Evolutionary conservation across 2,113 vertebrate species (phyloP).

Genomic region (Nannobrachium achirus): DNA sequence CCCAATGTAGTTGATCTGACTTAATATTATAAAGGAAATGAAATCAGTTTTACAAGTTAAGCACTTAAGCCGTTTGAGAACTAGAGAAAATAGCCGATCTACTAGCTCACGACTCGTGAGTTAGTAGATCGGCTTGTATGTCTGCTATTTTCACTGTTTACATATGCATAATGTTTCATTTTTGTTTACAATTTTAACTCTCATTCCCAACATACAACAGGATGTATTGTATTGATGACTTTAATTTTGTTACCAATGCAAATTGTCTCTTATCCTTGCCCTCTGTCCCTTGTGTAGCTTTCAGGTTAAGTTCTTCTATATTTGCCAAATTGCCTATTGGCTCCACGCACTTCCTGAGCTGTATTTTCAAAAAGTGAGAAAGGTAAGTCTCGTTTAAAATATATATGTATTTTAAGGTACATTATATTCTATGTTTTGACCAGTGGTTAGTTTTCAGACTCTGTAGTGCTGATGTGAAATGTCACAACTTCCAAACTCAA

Average conservation of each 20-base stretch:
- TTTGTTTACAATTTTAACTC: neutral
- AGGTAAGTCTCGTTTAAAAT: conserved; percentile 70
- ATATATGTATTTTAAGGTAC: neutral
- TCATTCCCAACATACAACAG: neutral
- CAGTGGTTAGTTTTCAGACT: neutral
- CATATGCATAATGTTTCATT: neutral
- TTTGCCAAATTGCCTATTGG: conserved; percentile 91
- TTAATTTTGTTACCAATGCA: neutral
- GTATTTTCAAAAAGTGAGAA: conserved; percentile 86
- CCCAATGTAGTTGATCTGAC: neutral
- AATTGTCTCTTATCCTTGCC: conserved; percentile 12
- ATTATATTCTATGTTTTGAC: no score
- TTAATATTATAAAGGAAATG: no score
- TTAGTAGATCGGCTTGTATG: no score
- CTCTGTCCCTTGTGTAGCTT: conserved; percentile 76
- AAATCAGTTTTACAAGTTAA: no score
- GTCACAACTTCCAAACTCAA: no score
- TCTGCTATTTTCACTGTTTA: no score
- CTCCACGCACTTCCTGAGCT: conserved; percentile 85
- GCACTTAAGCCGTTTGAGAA: no score
- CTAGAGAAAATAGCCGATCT: no score
- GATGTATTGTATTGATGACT: neutral
- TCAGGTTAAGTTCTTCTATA: conserved; percentile 90
- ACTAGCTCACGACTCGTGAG: no score
- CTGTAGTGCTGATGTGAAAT: no score